A percentile compares a stretch with the other conserved stretches of the same genome.
phyloP scores from a whole-genome alignment of 2,113 vertebrate genomes.

The Microcebus murinus region DNA sequence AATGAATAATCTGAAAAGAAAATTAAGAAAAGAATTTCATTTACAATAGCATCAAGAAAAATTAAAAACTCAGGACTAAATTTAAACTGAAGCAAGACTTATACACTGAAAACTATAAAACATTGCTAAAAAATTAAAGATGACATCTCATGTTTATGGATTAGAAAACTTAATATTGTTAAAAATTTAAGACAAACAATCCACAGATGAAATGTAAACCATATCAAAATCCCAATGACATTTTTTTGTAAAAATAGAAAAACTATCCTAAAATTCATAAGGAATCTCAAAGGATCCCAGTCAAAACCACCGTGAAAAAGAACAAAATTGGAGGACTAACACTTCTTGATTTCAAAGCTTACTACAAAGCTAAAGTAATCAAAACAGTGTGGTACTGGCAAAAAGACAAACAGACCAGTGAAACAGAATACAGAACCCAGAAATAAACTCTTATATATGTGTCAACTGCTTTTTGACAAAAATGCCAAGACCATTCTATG shows the following conservation, averaged over 20 bases:
- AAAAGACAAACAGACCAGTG: background rate
- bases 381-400: background rate
- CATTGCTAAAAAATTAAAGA: background rate
- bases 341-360: background rate
- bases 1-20: too few species aligned
- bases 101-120: background rate
- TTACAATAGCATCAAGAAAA: background rate
- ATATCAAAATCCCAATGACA: background rate
- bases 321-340: background rate
- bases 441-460: background rate
- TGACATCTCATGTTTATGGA: background rate
- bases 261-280: constrained; percentile 12
- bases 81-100: background rate
- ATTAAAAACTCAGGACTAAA: background rate
- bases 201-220: background rate
- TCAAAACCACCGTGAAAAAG: background rate
- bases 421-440: background rate
- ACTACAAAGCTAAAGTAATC: background rate
- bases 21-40: background rate
- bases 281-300: background rate
- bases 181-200: background rate
- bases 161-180: background rate
- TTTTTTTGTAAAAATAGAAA: background rate
- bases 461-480: background rate
- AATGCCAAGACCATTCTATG: background rate